Evolutionary conservation across 1,140 invertebrate genomes (phyloP), one percentile per base, ranked within the genome.

Genomic region (Idris sp.): DNA sequence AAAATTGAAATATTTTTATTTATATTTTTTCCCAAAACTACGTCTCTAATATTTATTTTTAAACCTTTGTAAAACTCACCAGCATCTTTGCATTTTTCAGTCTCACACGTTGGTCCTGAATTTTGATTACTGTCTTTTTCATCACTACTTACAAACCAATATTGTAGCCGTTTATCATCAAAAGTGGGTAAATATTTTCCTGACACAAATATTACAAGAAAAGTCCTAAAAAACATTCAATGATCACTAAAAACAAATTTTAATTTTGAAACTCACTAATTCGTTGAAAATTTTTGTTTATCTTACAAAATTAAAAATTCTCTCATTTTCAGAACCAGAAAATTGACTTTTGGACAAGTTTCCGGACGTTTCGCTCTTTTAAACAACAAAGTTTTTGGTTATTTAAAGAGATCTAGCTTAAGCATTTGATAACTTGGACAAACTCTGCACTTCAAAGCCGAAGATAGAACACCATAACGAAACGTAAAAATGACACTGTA

Each of bases 361-460:
- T 33, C 30, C 13, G 10, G 14, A 15, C 8, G 15, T 19, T 18
- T 13, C 44, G 28, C 31, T n/a, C 30, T 48, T 30, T 28, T 6
- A 10, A 19, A 28, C 33, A 10, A 48, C 44, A 48, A n/a, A 48
- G 31, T 30, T 11, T 48, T 48, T 30, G 22, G 44, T 16, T 48
- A 48, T 48, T 30, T 48, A 33, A 33, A 9, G 15, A 46, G 43
- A 26, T 26, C 18, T 18, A 46, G 43, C 14, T 31, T 46, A 46
- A 25, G 30, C 43, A 46, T 31, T 26, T 26, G 43, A 46, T 46
- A 46, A 46, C 25, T 31, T 18, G 18, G 18, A 46, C 26, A 46
- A 18, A 30, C 9, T 19, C 43, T 26, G 26, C 43, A 46, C 43
- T 46, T 26, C 43, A 7, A 25, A 7, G n/a, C 25, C 26, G n/a